Percentiles rank a stretch among this genome's conserved stretches.
Conservation (phyloP, 2,797 vertebrate species). For the Takifugu rubripes region DNA sequence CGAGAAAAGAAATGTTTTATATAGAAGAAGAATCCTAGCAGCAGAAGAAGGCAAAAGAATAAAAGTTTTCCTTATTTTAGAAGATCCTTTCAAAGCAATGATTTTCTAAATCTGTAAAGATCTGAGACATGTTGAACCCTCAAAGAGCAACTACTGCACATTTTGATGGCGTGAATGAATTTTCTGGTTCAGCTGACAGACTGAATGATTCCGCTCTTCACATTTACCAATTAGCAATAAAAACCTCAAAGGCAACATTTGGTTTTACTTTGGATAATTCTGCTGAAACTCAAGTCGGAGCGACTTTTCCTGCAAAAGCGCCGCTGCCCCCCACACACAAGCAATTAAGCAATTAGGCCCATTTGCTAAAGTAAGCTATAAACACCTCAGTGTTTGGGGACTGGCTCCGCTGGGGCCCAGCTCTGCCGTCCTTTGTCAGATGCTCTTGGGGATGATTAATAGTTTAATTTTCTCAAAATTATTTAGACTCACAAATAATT, state of each 20-base stretch:
- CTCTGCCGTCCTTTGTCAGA: slow-evolving; percentile 62
- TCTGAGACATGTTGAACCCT: no score
- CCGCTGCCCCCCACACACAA: slow-evolving; percentile 55
- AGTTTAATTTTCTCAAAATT: slow-evolving; percentile 80
- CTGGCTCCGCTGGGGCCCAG: slow-evolving; percentile 28
- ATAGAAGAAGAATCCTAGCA: no score
- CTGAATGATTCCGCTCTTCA: slow-evolving; percentile 9
- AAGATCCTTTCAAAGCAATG: no score
- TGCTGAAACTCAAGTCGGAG: slow-evolving; percentile 63
- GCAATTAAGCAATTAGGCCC: slow-evolving; percentile 79
- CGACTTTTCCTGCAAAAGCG: slow-evolving; percentile 50
- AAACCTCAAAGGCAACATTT: slow-evolving; percentile 69
- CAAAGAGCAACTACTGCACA: no score
- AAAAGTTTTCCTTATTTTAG: no score
- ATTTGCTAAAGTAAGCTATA: slow-evolving; percentile 75
- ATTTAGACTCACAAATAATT: slow-evolving; percentile 81
- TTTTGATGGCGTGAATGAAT: no score
- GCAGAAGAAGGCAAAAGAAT: no score
- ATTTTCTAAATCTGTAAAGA: no score
- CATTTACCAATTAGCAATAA: slow-evolving; percentile 38
- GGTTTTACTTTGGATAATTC: slow-evolving; percentile 81
- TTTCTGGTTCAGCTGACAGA: neutral
- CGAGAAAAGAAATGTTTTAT: no score
- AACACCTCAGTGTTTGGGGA: slow-evolving; percentile 69
- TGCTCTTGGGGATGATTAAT: slow-evolving; percentile 76